Percentiles rank a stretch among this genome's conserved stretches.
Evolutionary conservation across 2,888 invertebrate genomes (phyloP).

Genomic region (Clistopyga incitator): DNA sequence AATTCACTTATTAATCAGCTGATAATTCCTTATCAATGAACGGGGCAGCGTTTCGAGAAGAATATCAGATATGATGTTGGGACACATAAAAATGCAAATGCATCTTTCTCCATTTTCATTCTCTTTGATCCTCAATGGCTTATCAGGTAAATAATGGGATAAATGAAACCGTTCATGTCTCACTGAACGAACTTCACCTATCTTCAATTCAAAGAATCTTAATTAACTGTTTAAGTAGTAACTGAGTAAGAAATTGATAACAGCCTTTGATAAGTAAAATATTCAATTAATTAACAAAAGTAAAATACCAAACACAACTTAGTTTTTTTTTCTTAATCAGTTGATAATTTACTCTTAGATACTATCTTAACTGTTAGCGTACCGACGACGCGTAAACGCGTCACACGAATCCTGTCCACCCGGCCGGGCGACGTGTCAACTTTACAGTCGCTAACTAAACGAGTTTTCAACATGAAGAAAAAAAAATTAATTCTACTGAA

Average conservation of each 20-base stretch:
- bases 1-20: not conserved
- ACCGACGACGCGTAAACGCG: too few relatives aligned
- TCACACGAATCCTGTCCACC: too few relatives aligned
- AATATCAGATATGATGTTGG: too few relatives aligned
- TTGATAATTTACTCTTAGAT: not conserved
- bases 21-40: not conserved
- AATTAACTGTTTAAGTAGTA: not conserved
- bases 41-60: too few relatives aligned
- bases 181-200: not conserved
- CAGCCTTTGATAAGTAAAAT: not conserved
- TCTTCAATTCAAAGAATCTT: slow-evolving; percentile 1
- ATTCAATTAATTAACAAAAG: slow-evolving; percentile 2
- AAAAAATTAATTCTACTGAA: too few relatives aligned
- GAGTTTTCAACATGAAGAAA: too few relatives aligned
- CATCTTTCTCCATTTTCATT: not conserved
- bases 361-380: not conserved
- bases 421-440: too few relatives aligned
- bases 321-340: not conserved
- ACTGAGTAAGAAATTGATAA: slow-evolving; percentile 15
- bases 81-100: not conserved
- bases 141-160: not conserved
- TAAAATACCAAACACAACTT: not conserved
- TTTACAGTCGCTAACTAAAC: too few relatives aligned
- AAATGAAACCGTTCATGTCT: not conserved
- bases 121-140: not conserved